phyloP scores from a whole-genome alignment of 2,113 vertebrate species.

The Ageneiosus marmoratus region DNA sequence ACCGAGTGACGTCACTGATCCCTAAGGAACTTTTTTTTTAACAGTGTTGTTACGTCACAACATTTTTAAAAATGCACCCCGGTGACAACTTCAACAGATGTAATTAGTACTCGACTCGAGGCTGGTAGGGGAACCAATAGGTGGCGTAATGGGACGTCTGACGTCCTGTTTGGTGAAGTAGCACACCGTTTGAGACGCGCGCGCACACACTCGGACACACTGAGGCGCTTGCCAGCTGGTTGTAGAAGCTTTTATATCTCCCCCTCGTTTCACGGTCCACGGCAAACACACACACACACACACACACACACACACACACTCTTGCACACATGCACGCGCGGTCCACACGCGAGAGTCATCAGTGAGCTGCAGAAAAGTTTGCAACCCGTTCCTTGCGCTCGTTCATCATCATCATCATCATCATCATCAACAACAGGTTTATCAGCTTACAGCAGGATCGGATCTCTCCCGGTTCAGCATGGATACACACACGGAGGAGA shows the following conservation, averaged over 20 bases:
- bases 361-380: conserved; percentile 17
- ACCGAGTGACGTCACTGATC: neutral
- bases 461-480: conserved; percentile 53
- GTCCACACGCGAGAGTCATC: neutral
- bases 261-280: conserved; percentile 24
- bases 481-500: conserved; percentile 51
- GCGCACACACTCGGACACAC: neutral
- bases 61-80: neutral
- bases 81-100: too few species aligned
- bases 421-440: neutral
- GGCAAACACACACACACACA: neutral
- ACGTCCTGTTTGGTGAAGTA: neutral
- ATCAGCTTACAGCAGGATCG: neutral
- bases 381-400: neutral
- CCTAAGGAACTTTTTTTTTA: neutral
- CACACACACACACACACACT: neutral
- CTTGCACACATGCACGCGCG: neutral
- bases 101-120: too few species aligned
- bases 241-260: neutral
- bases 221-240: conserved; percentile 4
- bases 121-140: conserved; percentile 1
- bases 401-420: conserved; percentile 1
- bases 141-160: neutral
- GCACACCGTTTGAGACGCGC: too few species aligned
- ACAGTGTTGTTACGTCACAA: too few species aligned